Evolutionary conservation across 2,797 vertebrate species (phyloP).

Genomic region (Micropoecilia bifurca): DNA sequence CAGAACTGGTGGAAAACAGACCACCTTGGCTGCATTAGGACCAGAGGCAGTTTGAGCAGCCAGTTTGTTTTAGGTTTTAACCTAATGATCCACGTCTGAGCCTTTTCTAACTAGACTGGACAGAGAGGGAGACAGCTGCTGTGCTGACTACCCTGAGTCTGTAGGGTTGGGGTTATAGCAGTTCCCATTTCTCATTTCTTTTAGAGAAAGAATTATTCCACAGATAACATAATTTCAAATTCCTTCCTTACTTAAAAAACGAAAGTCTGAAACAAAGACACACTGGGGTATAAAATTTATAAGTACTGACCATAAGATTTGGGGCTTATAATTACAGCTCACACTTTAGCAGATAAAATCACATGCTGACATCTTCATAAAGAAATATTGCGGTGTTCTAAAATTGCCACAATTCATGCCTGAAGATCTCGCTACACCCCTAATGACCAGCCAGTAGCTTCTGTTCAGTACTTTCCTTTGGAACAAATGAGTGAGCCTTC

Average conservation of each 20-base stretch:
- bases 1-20: neutral
- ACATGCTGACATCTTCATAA: neutral
- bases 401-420: neutral
- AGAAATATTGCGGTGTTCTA: neutral
- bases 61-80: neutral
- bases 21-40: neutral
- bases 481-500: constrained; percentile 35
- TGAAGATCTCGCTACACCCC: neutral
- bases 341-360: neutral
- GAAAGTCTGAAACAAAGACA: neutral
- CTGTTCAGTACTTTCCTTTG: constrained; percentile 30
- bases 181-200: neutral
- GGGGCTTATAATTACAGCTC: neutral
- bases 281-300: neutral
- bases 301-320: neutral
- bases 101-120: neutral
- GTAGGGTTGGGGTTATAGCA: neutral
- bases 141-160: neutral
- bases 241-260: neutral
- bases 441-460: neutral
- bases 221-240: neutral
- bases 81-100: neutral
- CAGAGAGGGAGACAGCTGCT: neutral
- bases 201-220: neutral
- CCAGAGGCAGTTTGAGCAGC: neutral